phyloP scores from a whole-genome alignment of 2,797 vertebrate genomes.

The Coendou prehensilis region DNA sequence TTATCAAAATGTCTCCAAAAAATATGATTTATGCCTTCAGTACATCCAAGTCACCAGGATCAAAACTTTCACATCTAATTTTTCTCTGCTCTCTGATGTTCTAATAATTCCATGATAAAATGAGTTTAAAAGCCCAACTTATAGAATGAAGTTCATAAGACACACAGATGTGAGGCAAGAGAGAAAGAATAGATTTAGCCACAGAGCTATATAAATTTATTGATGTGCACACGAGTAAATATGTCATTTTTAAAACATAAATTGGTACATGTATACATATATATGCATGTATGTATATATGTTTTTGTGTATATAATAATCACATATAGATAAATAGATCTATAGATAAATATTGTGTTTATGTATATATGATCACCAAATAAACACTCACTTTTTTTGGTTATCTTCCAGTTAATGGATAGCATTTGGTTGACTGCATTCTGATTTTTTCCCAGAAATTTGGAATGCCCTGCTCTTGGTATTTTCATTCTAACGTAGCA shows the following conservation, averaged over 20 bases:
- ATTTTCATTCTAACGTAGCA: conserved; percentile 37
- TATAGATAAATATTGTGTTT: not conserved
- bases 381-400: not conserved
- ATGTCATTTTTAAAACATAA: not conserved
- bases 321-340: too few species aligned
- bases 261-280: too few species aligned
- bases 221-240: not conserved
- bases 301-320: not conserved
- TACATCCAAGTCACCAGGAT: not conserved
- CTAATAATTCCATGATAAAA: not conserved
- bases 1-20: not conserved
- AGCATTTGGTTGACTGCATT: conserved; percentile 42
- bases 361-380: not conserved
- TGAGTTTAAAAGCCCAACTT: not conserved
- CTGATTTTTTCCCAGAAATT: conserved; percentile 48
- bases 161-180: not conserved
- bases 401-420: conserved; percentile 42
- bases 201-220: not conserved
- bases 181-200: not conserved
- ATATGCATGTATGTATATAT: not conserved
- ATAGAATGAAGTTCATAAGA: not conserved
- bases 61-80: not conserved
- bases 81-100: not conserved
- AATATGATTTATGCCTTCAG: not conserved
- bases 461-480: not conserved